Evolutionary conservation across 1,140 invertebrate species (phyloP).

Genomic region (Drosophila mojavensis): DNA sequence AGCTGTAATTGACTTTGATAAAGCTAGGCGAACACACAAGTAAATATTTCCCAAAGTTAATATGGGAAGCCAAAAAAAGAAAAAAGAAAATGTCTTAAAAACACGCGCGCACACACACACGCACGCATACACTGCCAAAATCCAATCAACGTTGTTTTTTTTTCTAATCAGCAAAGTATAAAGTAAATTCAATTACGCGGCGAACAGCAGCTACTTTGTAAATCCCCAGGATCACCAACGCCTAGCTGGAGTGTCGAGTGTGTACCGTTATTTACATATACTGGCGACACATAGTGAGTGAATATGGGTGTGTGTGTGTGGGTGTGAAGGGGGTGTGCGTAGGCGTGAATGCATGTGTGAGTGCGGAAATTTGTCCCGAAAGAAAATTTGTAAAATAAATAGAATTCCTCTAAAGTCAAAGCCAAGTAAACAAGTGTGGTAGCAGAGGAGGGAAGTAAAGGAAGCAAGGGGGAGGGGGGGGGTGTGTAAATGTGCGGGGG

Average conservation of each 20-base stretch:
- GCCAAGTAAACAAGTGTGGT: conserved; percentile 63
- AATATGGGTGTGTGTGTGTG: background rate
- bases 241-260: conserved; percentile 38
- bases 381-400: conserved; percentile 79
- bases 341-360: conserved; percentile 44
- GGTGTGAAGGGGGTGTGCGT: conserved; percentile 30
- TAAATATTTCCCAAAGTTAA: conserved; percentile 5
- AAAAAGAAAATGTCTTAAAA: conserved; percentile 9
- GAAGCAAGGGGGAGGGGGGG: background rate
- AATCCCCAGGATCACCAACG: conserved; percentile 74
- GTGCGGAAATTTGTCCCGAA: conserved; percentile 58
- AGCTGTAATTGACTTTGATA: background rate
- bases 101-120: background rate
- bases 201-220: conserved; percentile 69
- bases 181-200: conserved; percentile 82
- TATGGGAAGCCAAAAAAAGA: background rate
- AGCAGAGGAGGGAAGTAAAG: background rate
- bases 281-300: background rate
- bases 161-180: conserved; percentile 80
- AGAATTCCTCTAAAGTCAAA: conserved; percentile 80
- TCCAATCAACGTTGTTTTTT: conserved; percentile 66
- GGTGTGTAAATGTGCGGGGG: background rate
- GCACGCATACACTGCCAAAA: conserved; percentile 44
- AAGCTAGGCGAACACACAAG: background rate
- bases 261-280: conserved; percentile 50